Percentiles rank a stretch among this genome's conserved stretches.
Evolutionary conservation across 2,888 invertebrate species (phyloP).

Genomic region (Tanytarsus gracilentus): DNA sequence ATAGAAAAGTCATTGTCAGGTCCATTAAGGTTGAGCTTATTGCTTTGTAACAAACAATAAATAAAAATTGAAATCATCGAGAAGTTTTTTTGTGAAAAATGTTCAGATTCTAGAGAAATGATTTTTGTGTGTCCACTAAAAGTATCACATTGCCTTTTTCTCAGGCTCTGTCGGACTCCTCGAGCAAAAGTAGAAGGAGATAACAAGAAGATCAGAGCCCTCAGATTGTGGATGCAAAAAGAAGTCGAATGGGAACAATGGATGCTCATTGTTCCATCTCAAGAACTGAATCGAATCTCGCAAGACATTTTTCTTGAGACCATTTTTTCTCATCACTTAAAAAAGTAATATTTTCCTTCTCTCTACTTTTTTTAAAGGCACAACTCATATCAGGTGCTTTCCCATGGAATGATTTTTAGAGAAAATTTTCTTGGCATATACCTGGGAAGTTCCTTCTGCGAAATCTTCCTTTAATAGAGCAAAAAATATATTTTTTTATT

Average conservation of each 20-base stretch:
- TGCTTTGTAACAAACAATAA: not conserved
- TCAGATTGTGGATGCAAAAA: constrained; percentile 5
- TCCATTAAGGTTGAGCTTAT: not conserved
- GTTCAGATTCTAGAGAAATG: not conserved
- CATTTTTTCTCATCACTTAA: not conserved
- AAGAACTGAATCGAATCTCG: constrained; percentile 18
- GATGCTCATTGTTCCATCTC: not conserved
- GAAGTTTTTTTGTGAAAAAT: not conserved
- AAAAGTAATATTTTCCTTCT: not conserved
- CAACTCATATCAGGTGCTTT: constrained; percentile 16
- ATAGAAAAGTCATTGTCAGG: constrained; percentile 12
- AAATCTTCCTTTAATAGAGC: constrained; percentile 13
- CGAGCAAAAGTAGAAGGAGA: not conserved
- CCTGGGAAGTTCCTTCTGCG: constrained; percentile 13
- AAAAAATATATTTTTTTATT: constrained; percentile 4
- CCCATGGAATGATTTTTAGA: constrained; percentile 1
- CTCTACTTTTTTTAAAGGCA: too few relatives aligned
- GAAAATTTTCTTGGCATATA: not conserved
- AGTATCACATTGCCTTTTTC: constrained; percentile 8
- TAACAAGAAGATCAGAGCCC: constrained; percentile 18
- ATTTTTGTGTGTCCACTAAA: constrained; percentile 7
- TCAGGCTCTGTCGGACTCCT: constrained; percentile 16
- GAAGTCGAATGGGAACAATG: constrained; percentile 3
- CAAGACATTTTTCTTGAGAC: not conserved
- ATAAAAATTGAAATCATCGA: constrained; percentile 1